Evolutionary conservation across 23 tunicate species (phyloP).

Genomic region (Clavelina lepadiformis): DNA sequence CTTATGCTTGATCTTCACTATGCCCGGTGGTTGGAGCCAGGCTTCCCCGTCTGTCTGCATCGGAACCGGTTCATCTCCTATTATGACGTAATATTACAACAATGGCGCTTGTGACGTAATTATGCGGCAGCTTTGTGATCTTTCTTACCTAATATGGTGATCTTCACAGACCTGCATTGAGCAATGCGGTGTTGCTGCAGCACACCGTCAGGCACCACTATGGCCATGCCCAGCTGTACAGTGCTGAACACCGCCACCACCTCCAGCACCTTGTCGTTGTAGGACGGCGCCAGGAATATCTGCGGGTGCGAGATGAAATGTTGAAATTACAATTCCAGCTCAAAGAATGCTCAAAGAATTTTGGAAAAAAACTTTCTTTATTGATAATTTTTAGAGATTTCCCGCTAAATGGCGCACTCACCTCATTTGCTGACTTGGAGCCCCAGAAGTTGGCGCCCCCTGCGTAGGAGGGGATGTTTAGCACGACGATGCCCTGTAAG

Average conservation of each 20-base stretch:
- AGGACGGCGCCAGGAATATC: slow-evolving; percentile 96
- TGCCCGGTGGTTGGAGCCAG: slow-evolving; percentile 98
- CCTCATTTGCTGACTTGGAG: slow-evolving; percentile 63
- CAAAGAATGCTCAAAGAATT: not conserved
- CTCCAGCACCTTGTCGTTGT: slow-evolving; percentile 86
- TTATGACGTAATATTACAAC: too few relatives aligned
- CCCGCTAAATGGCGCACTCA: too few relatives aligned
- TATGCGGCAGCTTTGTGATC: too few relatives aligned
- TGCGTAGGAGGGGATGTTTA: slow-evolving; percentile 85
- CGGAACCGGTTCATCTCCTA: slow-evolving; percentile 92
- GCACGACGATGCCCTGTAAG: slow-evolving; percentile 87
- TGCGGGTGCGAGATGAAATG: slow-evolving; percentile 5
- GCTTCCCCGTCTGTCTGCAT: slow-evolving; percentile 98
- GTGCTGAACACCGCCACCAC: slow-evolving; percentile 96
- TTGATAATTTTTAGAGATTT: too few relatives aligned
- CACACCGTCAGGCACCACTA: slow-evolving; percentile 83
- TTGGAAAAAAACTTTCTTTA: too few relatives aligned
- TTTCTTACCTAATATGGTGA: slow-evolving; percentile 71
- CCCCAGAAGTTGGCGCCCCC: slow-evolving; percentile 99
- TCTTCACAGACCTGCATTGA: slow-evolving; percentile 82
- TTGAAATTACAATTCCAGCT: not conserved
- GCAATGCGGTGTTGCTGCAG: slow-evolving; percentile 97
- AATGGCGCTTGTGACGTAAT: too few relatives aligned
- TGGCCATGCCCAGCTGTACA: slow-evolving; percentile 91
- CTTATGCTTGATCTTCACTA: slow-evolving; percentile 89